These are phyloP conservation scores for Vultur gryphus DNA, from an alignment of 2,797 vertebrate genomes.

Conservation along the genomic window DNA sequence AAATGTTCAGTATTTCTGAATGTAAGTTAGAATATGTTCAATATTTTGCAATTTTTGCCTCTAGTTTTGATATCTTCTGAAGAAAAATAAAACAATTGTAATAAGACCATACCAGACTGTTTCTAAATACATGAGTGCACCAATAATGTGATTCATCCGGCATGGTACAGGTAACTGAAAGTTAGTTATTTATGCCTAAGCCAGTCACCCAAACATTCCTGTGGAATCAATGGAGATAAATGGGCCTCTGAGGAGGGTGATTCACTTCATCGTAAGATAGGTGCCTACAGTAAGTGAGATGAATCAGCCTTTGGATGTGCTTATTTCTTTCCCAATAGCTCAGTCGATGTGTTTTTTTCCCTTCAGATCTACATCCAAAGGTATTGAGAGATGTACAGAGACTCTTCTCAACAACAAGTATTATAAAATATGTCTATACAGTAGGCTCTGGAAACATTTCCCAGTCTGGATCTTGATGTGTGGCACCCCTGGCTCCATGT, in stretches of 20 bases:
- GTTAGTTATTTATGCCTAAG: neutral
- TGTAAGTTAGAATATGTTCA: neutral
- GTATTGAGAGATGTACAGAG: neutral
- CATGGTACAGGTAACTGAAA: neutral
- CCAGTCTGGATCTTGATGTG: neutral
- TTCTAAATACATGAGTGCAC: neutral
- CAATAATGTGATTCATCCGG: neutral
- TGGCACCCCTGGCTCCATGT: neutral
- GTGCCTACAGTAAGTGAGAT: neutral
- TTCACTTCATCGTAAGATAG: neutral
- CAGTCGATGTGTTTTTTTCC: neutral
- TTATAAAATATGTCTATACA: neutral
- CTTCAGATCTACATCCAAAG: neutral
- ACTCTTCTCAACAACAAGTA: neutral
- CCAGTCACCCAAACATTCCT: neutral
- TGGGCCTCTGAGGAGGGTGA: neutral
- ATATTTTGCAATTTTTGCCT: neutral
- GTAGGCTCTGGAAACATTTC: neutral
- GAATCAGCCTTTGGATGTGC: neutral
- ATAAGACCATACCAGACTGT: neutral
- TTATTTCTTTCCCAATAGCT: neutral
- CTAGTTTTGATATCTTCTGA: neutral
- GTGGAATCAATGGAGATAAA: neutral
- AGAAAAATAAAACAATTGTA: neutral
- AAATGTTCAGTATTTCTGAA: neutral